These are phyloP conservation scores for Steromphala cineraria DNA, from an alignment of 2,888 invertebrate species.

Conservation along the genomic window DNA sequence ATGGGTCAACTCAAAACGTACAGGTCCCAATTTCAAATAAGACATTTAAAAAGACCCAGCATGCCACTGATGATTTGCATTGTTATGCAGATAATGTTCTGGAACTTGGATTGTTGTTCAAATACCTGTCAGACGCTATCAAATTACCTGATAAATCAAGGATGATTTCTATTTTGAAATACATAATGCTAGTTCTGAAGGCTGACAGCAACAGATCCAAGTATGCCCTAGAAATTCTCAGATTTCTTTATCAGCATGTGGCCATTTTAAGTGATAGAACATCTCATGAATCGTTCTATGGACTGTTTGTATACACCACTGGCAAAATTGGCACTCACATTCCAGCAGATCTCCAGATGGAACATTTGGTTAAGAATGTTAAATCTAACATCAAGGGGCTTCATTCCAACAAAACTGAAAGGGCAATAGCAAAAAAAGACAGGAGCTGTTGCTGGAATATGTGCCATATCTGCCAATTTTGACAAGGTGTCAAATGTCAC, in stretches of 20 bases:
- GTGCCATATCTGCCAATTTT: background rate
- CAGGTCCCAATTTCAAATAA: background rate
- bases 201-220: background rate
- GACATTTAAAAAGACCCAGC: background rate
- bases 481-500: too few species aligned
- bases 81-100: background rate
- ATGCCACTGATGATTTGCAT: background rate
- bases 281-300: background rate
- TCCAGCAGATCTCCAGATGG: too few species aligned
- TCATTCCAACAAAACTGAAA: constrained; percentile 3
- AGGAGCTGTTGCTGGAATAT: background rate
- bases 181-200: background rate
- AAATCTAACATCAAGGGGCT: background rate
- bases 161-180: background rate
- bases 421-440: background rate
- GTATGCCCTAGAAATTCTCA: background rate
- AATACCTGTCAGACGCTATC: background rate
- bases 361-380: background rate
- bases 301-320: background rate
- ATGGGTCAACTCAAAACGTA: too few species aligned
- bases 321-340: background rate
- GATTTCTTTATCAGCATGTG: background rate
- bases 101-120: background rate
- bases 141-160: background rate
- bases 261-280: background rate